phyloP scores from a whole-genome alignment of 2,888 invertebrate genomes.

The Abscondita cerata region DNA sequence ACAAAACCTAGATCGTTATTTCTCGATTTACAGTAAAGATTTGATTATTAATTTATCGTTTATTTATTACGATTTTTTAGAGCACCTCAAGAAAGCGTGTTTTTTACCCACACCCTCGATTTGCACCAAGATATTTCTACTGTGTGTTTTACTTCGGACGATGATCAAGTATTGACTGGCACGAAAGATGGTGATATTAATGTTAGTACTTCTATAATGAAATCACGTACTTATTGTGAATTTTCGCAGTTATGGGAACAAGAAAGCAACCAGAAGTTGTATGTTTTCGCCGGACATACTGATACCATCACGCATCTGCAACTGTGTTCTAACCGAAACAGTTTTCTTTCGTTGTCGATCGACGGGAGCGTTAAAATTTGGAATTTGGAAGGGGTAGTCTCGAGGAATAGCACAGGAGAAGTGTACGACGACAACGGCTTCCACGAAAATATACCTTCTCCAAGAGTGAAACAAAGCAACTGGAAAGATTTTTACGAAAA shows the following conservation, averaged over 20 bases:
- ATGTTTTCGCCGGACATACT: slow-evolving; percentile 60
- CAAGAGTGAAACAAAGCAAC: slow-evolving; percentile 50
- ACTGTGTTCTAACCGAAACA: slow-evolving; percentile 62
- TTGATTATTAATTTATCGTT: not conserved
- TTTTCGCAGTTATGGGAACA: slow-evolving; percentile 66
- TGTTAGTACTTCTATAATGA: no score
- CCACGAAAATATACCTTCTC: slow-evolving; percentile 46
- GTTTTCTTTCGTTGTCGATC: slow-evolving; percentile 66
- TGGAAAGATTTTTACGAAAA: slow-evolving; percentile 52
- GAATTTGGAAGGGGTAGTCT: slow-evolving; percentile 57
- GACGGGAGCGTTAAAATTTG: slow-evolving; percentile 68
- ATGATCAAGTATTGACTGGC: slow-evolving; percentile 60
- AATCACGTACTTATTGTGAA: no score
- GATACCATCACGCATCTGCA: slow-evolving; percentile 62
- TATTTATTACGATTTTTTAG: slow-evolving; percentile 30
- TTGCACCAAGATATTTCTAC: slow-evolving; percentile 64
- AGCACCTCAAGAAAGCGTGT: slow-evolving; percentile 44
- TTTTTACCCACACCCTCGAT: slow-evolving; percentile 62
- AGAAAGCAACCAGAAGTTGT: slow-evolving; percentile 62
- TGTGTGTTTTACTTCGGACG: slow-evolving; percentile 63
- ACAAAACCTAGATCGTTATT: slow-evolving; percentile 63
- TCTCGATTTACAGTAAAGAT: slow-evolving; percentile 67
- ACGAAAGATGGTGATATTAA: slow-evolving; percentile 60
- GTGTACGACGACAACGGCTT: slow-evolving; percentile 41
- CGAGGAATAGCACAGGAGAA: slow-evolving; percentile 33